Conservation (phyloP, 23 tunicate genomes). For the Oikopleura albicans region DNA sequence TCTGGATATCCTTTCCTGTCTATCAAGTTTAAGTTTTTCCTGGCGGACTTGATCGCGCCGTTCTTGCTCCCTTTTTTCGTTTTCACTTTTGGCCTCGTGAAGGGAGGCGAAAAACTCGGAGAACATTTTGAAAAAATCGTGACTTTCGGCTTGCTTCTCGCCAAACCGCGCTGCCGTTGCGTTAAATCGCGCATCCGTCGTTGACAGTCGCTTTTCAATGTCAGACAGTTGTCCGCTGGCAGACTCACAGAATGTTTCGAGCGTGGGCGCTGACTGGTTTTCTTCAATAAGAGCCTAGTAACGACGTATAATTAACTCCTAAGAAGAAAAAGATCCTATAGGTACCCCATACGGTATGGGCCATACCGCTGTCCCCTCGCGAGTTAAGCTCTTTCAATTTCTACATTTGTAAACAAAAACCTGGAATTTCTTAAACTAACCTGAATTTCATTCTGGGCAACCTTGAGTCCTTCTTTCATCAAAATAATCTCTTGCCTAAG, state of each 20-base stretch:
- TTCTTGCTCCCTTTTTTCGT: not conserved
- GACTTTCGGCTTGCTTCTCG: not conserved
- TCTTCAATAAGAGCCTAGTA: not conserved
- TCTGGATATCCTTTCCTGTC: constrained; percentile 14
- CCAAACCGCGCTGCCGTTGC: not conserved
- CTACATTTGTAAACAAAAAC: too few species aligned
- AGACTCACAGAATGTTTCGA: not conserved
- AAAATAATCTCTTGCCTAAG: not conserved
- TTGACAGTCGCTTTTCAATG: not conserved
- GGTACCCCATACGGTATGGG: too few species aligned
- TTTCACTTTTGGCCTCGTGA: not conserved
- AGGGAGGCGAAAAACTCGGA: not conserved
- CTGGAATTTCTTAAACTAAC: too few species aligned
- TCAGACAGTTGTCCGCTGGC: not conserved
- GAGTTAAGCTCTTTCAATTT: too few species aligned
- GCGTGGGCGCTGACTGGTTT: not conserved
- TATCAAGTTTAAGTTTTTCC: not conserved
- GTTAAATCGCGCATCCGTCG: not conserved
- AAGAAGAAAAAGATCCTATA: too few species aligned
- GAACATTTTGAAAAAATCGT: not conserved
- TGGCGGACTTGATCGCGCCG: not conserved
- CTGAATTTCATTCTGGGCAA: not conserved
- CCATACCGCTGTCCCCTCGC: too few species aligned
- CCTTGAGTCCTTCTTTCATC: not conserved
- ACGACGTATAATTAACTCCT: too few species aligned